phyloP scores from a whole-genome alignment of 2,113 vertebrate genomes.

The Antidorcas marsupialis region DNA sequence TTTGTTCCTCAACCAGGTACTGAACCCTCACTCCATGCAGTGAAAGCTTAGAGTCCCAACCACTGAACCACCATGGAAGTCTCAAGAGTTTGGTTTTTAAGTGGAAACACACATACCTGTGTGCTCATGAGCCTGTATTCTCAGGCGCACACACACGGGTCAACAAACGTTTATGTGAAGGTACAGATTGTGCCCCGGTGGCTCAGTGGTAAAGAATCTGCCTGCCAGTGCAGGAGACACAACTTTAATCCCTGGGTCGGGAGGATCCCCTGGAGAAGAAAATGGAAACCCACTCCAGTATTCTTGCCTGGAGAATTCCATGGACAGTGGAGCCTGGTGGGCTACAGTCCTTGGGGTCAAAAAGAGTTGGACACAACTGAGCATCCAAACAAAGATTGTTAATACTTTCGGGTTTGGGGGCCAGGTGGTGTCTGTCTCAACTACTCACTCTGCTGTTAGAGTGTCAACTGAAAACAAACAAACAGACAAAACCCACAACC shows the following conservation, averaged over 20 bases:
- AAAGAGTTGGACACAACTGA: neutral
- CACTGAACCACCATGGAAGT: neutral
- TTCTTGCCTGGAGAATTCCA: neutral
- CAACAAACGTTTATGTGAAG: neutral
- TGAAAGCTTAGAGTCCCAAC: neutral
- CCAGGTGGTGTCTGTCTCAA: neutral
- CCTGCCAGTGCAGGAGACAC: neutral
- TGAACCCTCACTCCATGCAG: neutral
- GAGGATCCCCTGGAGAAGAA: neutral
- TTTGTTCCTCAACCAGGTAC: neutral
- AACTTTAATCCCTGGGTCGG: neutral
- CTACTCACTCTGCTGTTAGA: neutral
- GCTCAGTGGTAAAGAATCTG: neutral
- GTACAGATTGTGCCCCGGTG: neutral
- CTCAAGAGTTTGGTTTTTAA: neutral
- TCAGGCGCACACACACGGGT: neutral
- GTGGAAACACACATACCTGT: neutral
- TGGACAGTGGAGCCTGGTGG: neutral
- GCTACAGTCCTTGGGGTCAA: neutral
- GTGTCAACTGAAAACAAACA: neutral
- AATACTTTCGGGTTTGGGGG: neutral
- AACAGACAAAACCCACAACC: neutral
- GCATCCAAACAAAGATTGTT: neutral
- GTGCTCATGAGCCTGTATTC: neutral
- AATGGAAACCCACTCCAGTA: neutral